Evolutionary conservation across 2,888 invertebrate genomes (phyloP).

Genomic region (Phyllotreta striolata): DNA sequence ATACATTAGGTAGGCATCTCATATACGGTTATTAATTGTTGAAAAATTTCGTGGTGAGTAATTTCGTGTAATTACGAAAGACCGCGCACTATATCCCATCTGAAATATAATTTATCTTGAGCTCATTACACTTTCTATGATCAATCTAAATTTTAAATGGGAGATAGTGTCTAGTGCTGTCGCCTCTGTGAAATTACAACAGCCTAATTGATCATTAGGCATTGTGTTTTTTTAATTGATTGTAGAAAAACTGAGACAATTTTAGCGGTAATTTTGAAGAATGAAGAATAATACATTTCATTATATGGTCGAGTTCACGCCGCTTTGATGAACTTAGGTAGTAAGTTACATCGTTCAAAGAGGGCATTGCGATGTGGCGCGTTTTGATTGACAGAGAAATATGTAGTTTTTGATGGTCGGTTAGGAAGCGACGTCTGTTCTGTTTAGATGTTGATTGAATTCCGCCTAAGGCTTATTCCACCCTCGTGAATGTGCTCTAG

Average conservation of each 20-base stretch:
- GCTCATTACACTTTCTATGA: conserved; percentile 22
- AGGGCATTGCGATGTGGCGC: conserved; percentile 43
- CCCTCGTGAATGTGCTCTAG: conserved; percentile 10
- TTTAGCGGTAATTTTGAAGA: conserved; percentile 52
- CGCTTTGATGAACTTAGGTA: conserved; percentile 48
- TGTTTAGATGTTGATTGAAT: conserved; percentile 18
- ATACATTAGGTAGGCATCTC: no score
- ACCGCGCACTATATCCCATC: conserved; percentile 14
- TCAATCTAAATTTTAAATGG: conserved; percentile 28
- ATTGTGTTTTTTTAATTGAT: conserved; percentile 52
- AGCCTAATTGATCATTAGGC: conserved; percentile 53
- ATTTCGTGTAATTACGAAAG: neutral
- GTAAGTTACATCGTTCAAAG: conserved; percentile 49
- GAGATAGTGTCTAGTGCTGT: conserved; percentile 40
- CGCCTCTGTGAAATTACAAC: conserved; percentile 40
- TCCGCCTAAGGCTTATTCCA: conserved; percentile 20
- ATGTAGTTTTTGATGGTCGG: neutral
- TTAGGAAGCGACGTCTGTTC: neutral
- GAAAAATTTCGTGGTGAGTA: neutral
- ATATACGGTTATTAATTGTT: no score
- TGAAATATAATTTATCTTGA: conserved; percentile 12
- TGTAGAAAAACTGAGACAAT: conserved; percentile 54
- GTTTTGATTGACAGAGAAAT: neutral
- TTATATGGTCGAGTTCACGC: conserved; percentile 54
- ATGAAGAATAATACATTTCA: conserved; percentile 55